A percentile compares a stretch with the other conserved stretches of the same genome.
Evolutionary conservation across 2,797 vertebrate species (phyloP).

Genomic region (Sitta carolinensis): DNA sequence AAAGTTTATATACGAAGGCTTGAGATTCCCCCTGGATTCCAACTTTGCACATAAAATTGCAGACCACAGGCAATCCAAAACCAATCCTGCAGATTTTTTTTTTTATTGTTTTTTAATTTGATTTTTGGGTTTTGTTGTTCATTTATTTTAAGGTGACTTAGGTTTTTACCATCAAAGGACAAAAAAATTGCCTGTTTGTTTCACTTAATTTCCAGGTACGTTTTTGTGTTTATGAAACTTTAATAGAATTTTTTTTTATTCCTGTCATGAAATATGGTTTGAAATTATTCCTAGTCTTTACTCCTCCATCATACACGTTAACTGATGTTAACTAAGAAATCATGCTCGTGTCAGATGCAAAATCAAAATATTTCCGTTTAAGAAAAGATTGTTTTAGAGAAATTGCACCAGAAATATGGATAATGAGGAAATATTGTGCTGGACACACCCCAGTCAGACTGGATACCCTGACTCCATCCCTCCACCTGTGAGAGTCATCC

Average conservation of each 20-base stretch:
- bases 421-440: not conserved
- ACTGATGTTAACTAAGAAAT: not conserved
- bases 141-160: not conserved
- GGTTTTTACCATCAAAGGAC: not conserved
- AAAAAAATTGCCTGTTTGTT: not conserved
- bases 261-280: not conserved
- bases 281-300: not conserved
- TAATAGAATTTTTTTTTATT: not conserved
- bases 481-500: not conserved
- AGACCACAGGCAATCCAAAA: not conserved
- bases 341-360: fast-evolving
- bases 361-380: not conserved
- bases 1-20: constrained; percentile 39
- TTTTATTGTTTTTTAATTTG: not conserved
- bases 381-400: not conserved
- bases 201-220: not conserved
- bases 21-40: constrained; percentile 33
- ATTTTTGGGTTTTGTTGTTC: not conserved
- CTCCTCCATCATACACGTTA: not conserved
- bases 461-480: fast-evolving
- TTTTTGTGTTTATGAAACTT: not conserved
- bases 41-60: constrained; percentile 3
- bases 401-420: not conserved
- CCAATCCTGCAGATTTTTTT: not conserved
- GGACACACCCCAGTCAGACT: not conserved